Evolutionary conservation across 2,797 vertebrate genomes (phyloP).

Genomic region (Ambastaia sidthimunki): DNA sequence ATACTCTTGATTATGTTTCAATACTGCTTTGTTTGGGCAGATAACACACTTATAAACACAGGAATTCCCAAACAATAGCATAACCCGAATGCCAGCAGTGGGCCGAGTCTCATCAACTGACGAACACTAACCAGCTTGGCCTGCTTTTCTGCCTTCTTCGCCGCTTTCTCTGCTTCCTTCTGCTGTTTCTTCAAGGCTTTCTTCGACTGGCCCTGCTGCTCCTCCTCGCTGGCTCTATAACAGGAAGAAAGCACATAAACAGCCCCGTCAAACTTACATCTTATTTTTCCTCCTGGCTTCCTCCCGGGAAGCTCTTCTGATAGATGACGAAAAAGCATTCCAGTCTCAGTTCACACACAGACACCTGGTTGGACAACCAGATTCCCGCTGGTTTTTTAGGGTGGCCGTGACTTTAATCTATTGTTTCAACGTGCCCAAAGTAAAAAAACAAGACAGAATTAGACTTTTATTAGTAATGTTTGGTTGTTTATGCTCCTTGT

Average conservation of each 20-base stretch:
- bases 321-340: constrained; percentile 24
- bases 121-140: constrained; percentile 76
- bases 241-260: constrained; percentile 74
- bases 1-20: constrained; percentile 31
- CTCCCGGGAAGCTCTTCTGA: constrained; percentile 24
- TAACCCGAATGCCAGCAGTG: constrained; percentile 68
- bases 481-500: constrained; percentile 16
- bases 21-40: constrained; percentile 69
- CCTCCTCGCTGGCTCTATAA: constrained; percentile 77
- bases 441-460: constrained; percentile 23
- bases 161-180: constrained; percentile 85
- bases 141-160: constrained; percentile 85
- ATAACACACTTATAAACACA: constrained; percentile 72
- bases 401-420: constrained; percentile 39
- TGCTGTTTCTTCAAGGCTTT: constrained; percentile 84
- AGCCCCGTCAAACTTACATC: constrained; percentile 75
- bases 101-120: neutral
- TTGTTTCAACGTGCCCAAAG: constrained; percentile 24
- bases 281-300: constrained; percentile 32
- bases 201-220: constrained; percentile 83
- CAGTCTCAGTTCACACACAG: neutral
- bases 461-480: neutral
- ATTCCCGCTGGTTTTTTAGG: constrained; percentile 5
- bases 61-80: constrained; percentile 77
- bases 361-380: too few species aligned